A percentile compares a stretch with the other conserved stretches of the same genome.
Conservation (phyloP, 1,140 invertebrate species). For the Dreissena polymorpha region DNA sequence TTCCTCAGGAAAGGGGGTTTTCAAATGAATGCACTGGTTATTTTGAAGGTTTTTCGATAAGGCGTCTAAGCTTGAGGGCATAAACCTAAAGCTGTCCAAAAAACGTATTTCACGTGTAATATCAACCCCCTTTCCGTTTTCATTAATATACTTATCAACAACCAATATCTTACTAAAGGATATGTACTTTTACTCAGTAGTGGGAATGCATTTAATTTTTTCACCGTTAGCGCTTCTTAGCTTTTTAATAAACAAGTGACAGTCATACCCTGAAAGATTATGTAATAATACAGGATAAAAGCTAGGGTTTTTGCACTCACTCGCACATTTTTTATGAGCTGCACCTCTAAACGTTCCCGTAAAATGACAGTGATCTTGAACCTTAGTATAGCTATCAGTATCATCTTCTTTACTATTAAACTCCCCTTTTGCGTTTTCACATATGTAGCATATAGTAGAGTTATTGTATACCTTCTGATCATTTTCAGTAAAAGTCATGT, state of each 20-base stretch:
- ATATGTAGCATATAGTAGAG: no score
- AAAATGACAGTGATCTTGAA: slow-evolving; percentile 16
- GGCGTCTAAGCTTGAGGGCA: slow-evolving; percentile 1
- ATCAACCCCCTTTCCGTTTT: neutral
- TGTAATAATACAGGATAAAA: slow-evolving; percentile 77
- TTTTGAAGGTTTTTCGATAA: slow-evolving; percentile 15
- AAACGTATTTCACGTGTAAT: no score
- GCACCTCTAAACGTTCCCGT: neutral
- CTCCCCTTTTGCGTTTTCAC: no score
- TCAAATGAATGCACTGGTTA: no score
- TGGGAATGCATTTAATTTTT: slow-evolving; percentile 73
- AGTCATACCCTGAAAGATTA: slow-evolving; percentile 77
- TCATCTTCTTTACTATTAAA: no score
- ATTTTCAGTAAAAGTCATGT: no score
- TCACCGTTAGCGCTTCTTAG: slow-evolving; percentile 61
- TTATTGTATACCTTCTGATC: no score
- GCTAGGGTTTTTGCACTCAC: slow-evolving; percentile 26
- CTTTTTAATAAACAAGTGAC: slow-evolving; percentile 74
- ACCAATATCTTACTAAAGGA: slow-evolving; percentile 46
- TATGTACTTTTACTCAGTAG: slow-evolving; percentile 76
- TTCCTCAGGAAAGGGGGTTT: slow-evolving; percentile 10
- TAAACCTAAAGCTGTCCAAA: slow-evolving; percentile 25
- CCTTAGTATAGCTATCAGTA: no score
- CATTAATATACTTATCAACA: slow-evolving; percentile 27
- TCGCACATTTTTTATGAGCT: slow-evolving; percentile 29